Conservation (phyloP, 2,888 invertebrate genomes). For the Nycteola revayana region DNA sequence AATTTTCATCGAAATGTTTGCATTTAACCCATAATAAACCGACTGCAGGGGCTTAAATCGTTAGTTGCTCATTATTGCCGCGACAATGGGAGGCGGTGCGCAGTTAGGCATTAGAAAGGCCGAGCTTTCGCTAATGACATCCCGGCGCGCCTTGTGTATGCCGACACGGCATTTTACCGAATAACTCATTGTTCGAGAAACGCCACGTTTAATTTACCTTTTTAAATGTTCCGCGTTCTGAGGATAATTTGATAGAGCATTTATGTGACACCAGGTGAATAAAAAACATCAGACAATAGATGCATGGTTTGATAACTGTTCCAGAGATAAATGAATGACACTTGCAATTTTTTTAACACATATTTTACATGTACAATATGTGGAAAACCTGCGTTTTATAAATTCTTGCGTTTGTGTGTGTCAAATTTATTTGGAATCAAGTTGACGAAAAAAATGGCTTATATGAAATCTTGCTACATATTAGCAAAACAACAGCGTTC, state of each 20-base stretch:
- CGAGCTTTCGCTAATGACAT: conserved; percentile 74
- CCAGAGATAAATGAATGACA: conserved; percentile 1
- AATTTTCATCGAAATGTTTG: conserved; percentile 22
- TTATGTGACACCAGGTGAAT: conserved; percentile 15
- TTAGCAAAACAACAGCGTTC: too few species aligned
- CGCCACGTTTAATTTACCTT: conserved; percentile 35
- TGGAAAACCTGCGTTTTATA: too few species aligned
- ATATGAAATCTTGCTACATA: too few species aligned
- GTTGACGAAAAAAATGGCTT: too few species aligned
- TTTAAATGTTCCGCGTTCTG: conserved; percentile 27
- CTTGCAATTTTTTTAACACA: too few species aligned
- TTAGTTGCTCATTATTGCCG: conserved; percentile 74
- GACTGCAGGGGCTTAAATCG: conserved; percentile 60
- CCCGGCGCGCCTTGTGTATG: conserved; percentile 55
- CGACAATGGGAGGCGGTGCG: conserved; percentile 71
- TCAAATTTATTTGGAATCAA: too few species aligned
- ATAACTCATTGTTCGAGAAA: conserved; percentile 63
- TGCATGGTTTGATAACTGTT: conserved; percentile 4
- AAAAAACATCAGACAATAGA: conserved; percentile 10
- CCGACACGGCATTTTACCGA: conserved; percentile 62
- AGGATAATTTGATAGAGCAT: conserved; percentile 28
- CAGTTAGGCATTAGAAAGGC: conserved; percentile 80
- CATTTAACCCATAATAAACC: conserved; percentile 29
- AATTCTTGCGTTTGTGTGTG: too few species aligned
- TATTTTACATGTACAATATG: too few species aligned